Evolutionary conservation across 2,113 vertebrate genomes (phyloP).

Genomic region (Isichthys henryi): DNA sequence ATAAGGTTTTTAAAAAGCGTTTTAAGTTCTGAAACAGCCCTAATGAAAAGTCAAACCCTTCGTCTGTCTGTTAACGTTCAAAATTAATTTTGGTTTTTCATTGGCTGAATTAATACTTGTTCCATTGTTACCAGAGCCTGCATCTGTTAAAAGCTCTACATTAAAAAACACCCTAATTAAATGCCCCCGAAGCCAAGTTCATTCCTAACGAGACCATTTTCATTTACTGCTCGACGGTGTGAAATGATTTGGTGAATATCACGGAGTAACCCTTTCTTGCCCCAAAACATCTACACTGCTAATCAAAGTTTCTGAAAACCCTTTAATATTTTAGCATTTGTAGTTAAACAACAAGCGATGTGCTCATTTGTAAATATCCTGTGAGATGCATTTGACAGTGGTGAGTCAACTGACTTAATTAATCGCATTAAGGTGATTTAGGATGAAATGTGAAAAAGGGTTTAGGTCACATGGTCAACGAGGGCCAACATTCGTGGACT

Average conservation of each 20-base stretch:
- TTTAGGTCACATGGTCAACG: neutral
- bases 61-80: neutral
- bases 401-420: neutral
- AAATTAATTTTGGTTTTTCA: neutral
- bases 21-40: neutral
- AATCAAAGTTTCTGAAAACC: neutral
- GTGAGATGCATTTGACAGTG: neutral
- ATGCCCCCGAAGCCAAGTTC: neutral
- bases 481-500: neutral
- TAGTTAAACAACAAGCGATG: neutral
- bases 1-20: neutral
- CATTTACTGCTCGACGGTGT: slow-evolving; percentile 1
- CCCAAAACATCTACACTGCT: neutral
- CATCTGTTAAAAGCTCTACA: neutral
- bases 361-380: neutral
- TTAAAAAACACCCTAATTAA: neutral
- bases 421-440: neutral
- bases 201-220: neutral
- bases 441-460: neutral
- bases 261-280: neutral
- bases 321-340: neutral
- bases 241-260: neutral
- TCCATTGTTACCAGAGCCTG: neutral
- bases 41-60: neutral
- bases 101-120: neutral